Evolutionary conservation across 2,888 invertebrate genomes (phyloP).

Genomic region (Machimus atricapillus): DNA sequence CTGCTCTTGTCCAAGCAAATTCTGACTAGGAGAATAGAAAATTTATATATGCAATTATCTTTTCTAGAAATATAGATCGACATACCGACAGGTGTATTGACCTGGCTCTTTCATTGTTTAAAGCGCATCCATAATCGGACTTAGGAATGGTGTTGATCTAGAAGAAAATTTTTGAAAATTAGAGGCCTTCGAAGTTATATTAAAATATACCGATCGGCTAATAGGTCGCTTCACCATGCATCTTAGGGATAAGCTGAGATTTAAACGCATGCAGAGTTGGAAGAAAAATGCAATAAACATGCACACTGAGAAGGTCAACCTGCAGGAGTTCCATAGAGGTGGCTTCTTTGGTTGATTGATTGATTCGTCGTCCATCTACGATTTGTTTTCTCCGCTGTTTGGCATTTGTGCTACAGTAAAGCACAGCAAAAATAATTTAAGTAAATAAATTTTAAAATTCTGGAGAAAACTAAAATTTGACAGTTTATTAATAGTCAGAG

Average conservation of each 20-base stretch:
- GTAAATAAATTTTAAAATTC: neutral
- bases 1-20: slow-evolving; percentile 65
- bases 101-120: neutral
- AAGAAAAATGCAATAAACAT: slow-evolving; percentile 57
- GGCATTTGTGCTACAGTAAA: neutral
- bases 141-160: neutral
- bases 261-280: slow-evolving; percentile 62
- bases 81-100: neutral
- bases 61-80: neutral
- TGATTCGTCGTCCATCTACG: neutral
- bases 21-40: slow-evolving; percentile 54
- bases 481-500: neutral
- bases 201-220: neutral
- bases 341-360: slow-evolving; percentile 5
- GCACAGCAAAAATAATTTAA: neutral
- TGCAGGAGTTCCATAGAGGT: slow-evolving; percentile 57
- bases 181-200: neutral
- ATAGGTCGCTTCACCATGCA: slow-evolving; percentile 63
- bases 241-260: slow-evolving; percentile 65
- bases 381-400: neutral
- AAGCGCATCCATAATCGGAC: neutral
- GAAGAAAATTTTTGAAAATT: neutral
- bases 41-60: neutral
- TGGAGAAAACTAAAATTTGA: neutral
- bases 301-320: slow-evolving; percentile 58